These are phyloP conservation scores for Schizaphis graminum DNA, from an alignment of 2,888 invertebrate species.

Conservation along the genomic window DNA sequence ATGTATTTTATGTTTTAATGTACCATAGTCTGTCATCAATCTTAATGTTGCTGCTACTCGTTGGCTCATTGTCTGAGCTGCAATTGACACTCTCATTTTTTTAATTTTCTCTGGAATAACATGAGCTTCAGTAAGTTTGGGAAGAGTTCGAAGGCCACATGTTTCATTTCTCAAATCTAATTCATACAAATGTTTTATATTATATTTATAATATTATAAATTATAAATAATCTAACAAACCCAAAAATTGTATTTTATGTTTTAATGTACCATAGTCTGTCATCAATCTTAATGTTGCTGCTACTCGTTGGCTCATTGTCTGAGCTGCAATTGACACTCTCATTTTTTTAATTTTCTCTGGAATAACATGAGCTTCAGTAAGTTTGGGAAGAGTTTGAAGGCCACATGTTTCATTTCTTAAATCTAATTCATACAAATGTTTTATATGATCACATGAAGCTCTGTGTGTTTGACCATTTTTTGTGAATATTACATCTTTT, in stretches of 20 bases:
- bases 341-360: slow-evolving; percentile 55
- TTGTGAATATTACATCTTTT: no score
- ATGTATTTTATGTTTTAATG: neutral
- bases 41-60: slow-evolving; percentile 38
- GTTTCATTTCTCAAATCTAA: neutral
- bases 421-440: slow-evolving; percentile 11
- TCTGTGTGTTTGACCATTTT: no score
- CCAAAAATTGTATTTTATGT: neutral
- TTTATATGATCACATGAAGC: no score
- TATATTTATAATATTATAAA: slow-evolving; percentile 22
- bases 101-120: slow-evolving; percentile 38
- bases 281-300: slow-evolving; percentile 30
- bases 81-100: slow-evolving; percentile 48
- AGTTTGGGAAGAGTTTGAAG: slow-evolving; percentile 28
- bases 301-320: slow-evolving; percentile 37
- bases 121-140: slow-evolving; percentile 46
- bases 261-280: neutral
- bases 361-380: slow-evolving; percentile 42
- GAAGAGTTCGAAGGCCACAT: slow-evolving; percentile 11
- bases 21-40: slow-evolving; percentile 2
- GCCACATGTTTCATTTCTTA: neutral
- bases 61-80: slow-evolving; percentile 49
- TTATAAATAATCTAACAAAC: neutral
- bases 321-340: slow-evolving; percentile 48
- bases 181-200: neutral